Percentiles rank a stretch among this genome's conserved stretches.
phyloP scores from a whole-genome alignment of 2,888 invertebrate species.

The Sphaerophoria rueppellii region DNA sequence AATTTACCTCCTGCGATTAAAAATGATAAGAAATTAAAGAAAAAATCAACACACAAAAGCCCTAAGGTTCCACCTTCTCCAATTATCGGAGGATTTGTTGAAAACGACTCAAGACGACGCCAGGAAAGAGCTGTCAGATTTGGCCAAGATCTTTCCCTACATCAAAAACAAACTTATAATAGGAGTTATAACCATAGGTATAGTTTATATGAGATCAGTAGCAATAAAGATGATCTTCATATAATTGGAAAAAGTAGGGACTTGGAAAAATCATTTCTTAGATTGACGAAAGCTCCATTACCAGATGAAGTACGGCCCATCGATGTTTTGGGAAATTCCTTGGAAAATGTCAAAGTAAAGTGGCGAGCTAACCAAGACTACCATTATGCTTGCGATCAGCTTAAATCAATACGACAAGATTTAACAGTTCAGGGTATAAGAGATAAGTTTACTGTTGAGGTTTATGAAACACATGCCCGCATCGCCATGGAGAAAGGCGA shows the following conservation, averaged over 20 bases:
- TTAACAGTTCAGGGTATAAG: slow-evolving; percentile 98
- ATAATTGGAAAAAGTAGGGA: slow-evolving; percentile 97
- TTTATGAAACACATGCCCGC: slow-evolving; percentile 99
- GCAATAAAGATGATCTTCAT: slow-evolving; percentile 91
- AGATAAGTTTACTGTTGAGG: slow-evolving; percentile 97
- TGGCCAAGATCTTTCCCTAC: slow-evolving; percentile 78
- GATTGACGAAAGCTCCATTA: slow-evolving; percentile 97
- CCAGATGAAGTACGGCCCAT: slow-evolving; percentile 95
- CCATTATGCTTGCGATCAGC: slow-evolving; percentile 98
- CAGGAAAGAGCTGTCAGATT: slow-evolving; percentile 96
- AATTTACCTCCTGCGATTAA: slow-evolving; percentile 78
- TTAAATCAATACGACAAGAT: slow-evolving; percentile 99
- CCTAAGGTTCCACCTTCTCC: slow-evolving; percentile 85
- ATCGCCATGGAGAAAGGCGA: slow-evolving; percentile 99
- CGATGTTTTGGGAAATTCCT: slow-evolving; percentile 90
- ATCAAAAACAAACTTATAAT: slow-evolving; percentile 76
- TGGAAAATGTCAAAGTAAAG: slow-evolving; percentile 94
- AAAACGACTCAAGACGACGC: slow-evolving; percentile 90
- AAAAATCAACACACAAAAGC: slow-evolving; percentile 81
- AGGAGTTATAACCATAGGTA: slow-evolving; percentile 78
- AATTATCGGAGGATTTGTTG: slow-evolving; percentile 86
- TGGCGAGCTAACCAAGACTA: slow-evolving; percentile 97
- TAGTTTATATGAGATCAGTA: slow-evolving; percentile 85
- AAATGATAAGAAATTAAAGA: slow-evolving; percentile 75
- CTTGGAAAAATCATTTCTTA: slow-evolving; percentile 97